Evolutionary conservation across 2,797 vertebrate genomes (phyloP), one percentile per base, ranked within the genome.

Genomic region (Microctenopoma stevenorrisi): DNA sequence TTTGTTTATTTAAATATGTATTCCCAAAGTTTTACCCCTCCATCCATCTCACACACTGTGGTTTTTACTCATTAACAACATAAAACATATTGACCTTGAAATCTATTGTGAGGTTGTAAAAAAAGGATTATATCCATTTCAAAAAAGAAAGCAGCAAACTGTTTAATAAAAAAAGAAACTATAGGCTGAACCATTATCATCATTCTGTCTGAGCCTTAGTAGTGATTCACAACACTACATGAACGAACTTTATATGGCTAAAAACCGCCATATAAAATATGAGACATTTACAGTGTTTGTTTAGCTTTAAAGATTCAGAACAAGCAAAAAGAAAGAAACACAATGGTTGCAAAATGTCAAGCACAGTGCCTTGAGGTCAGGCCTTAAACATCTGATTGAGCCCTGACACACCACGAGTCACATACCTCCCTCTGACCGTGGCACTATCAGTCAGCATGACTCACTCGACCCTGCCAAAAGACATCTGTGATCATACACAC

Each of bases 361-460:
- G 49, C 26, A 57, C 11, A 16, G 26, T 59, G 64, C 57, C 64
- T 66, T 42, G 16, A 64, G 76, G 79, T 84, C 61, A 84, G 55
- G 26, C 33, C 38, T 26, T 15, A 25, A 85, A 83, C 86, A 91
- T 84, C 76, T 88, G 88, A 91, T 69, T 12, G 3, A 55, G 64
- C 74, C 68, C 74, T 86, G 84, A 91, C 78, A 76, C 72, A 90
- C 67, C 81, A 91, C 76, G 37, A 87, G 89, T 86, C 83, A 85
- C 48, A 80, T 57, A 78, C 46, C 37, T 52, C 70, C 70, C 73
- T 86, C 78, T 82, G 83, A 86, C 81, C 82, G 38, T 64, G 50
- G 70, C 75, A 60, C 74, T 59, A 33, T 90, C 89, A 73, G 54
- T 91, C 90, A 88, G 73, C 77, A 72, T 90, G 89, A 92, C 77